Evolutionary conservation across 2,888 invertebrate genomes (phyloP), one percentile per base, ranked within the genome.

Genomic region (Cataglyphis albicans): DNA sequence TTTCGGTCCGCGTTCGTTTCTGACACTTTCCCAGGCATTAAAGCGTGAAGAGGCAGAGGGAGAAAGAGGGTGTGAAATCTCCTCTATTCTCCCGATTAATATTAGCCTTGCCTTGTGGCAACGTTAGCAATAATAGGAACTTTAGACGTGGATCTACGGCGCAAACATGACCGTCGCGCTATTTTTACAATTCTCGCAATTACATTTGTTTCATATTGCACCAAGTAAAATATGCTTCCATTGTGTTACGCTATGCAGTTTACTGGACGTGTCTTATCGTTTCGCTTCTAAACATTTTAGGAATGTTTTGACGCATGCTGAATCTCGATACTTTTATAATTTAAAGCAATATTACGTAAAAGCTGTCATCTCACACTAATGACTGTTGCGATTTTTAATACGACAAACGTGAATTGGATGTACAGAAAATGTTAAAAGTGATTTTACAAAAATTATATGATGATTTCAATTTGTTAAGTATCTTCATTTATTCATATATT

Each of bases 31-130:
- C 78, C 68, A 73, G 59, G 88, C 88, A 87, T 86, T 88, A 87
- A 88, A 86, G 86, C 86, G 88, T 86, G 88, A 88, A 88, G 87
- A 68, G 29, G 41, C 67, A 32, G 32, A 41, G 63, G 68, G 75
- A 75, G 75, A 55, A 63, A 70, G 25, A n/a, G 74, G 35, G 29
- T 52, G 64, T 38, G 35, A 32, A 21, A 41, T 72, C 32, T 67
- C 15, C 32, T 78, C 41, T n/a, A n/a, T 29, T 7, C 48, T 48
- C 18, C 29, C 81, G 83, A 86, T 89, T 84, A 83, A 84, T 85
- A 86, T 81, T 84, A 81, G 67, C 67, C 82, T 15, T 59, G 44
- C 74, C 73, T 72, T 65, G 78, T 65, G 61, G 64, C 83, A 75
- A 86, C 84, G 81, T 55, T 76, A 75, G 82, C 81, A 82, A 86